phyloP scores from a whole-genome alignment of 2,113 vertebrate genomes.

The Cochlearius cochlearius region DNA sequence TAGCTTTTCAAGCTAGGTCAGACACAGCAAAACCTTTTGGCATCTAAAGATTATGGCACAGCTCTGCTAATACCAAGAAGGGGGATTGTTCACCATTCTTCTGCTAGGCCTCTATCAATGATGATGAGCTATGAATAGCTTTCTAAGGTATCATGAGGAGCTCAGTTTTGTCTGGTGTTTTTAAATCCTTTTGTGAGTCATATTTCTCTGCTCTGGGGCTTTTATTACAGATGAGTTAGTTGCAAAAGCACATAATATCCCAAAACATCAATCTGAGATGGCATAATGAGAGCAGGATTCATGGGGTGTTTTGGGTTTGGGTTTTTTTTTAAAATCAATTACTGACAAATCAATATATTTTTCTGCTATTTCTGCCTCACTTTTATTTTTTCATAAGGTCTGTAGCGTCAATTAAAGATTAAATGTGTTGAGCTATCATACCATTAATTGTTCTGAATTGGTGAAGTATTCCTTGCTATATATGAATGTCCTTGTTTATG shows the following conservation, averaged over 20 bases:
- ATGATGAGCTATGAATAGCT: not conserved
- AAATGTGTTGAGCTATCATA: not conserved
- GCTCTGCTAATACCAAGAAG: not conserved
- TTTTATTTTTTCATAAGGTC: not conserved
- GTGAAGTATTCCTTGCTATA: not conserved
- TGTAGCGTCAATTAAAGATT: slow-evolving; percentile 6
- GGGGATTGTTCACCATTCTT: not conserved
- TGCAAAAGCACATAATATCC: slow-evolving; percentile 39
- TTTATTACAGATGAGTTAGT: slow-evolving; percentile 28
- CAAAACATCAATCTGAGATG: slow-evolving; percentile 51
- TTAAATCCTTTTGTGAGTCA: slow-evolving; percentile 3
- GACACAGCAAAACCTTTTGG: not conserved
- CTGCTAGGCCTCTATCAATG: not conserved
- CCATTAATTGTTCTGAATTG: slow-evolving; percentile 31
- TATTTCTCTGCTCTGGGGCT: not conserved
- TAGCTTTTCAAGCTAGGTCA: not conserved
- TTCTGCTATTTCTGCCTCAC: slow-evolving; percentile 18
- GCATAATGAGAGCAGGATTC: slow-evolving; percentile 49
- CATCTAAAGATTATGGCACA: not conserved
- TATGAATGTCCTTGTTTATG: not conserved
- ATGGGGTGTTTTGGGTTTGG: not conserved
- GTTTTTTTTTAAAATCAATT: slow-evolving; percentile 18
- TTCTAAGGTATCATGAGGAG: not conserved
- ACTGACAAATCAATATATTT: slow-evolving; percentile 55
- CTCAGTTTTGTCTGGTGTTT: not conserved